A percentile compares a stretch with the other conserved stretches of the same genome.
Evolutionary conservation across 2,888 invertebrate genomes (phyloP).

Genomic region (Seira musarum): DNA sequence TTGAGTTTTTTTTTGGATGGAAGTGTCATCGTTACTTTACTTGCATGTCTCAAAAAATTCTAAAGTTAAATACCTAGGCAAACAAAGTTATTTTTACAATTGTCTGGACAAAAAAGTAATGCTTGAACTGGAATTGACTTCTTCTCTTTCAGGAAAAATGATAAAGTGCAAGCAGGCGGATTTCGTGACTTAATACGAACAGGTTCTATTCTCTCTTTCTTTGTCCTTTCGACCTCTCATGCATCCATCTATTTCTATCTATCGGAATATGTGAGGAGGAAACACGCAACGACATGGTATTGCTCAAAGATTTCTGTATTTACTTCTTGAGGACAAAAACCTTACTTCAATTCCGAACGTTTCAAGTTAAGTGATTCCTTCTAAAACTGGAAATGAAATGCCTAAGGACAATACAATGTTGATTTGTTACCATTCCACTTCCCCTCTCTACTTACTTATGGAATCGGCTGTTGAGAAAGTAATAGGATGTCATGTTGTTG

Average conservation of each 20-base stretch:
- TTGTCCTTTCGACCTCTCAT: background rate
- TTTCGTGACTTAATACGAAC: no score
- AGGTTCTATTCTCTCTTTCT: no score
- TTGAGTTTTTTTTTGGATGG: no score
- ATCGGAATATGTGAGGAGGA: background rate
- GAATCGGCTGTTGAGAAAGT: background rate
- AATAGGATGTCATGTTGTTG: background rate
- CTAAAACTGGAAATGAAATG: background rate
- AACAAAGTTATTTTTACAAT: no score
- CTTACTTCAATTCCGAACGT: background rate
- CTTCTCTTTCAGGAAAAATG: no score
- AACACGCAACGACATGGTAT: background rate
- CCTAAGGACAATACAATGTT: slow-evolving; percentile 14
- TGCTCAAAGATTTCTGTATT: background rate
- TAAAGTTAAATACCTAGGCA: no score
- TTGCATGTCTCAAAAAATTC: no score
- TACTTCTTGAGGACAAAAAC: background rate
- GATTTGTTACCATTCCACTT: background rate
- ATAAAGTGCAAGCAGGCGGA: no score
- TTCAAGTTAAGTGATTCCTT: background rate
- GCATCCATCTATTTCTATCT: no score
- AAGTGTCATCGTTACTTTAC: no score
- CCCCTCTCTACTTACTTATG: background rate
- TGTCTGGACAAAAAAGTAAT: no score
- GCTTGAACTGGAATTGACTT: no score